Conservation (phyloP, 2,113 vertebrate species). For the Melierax canorus region DNA sequence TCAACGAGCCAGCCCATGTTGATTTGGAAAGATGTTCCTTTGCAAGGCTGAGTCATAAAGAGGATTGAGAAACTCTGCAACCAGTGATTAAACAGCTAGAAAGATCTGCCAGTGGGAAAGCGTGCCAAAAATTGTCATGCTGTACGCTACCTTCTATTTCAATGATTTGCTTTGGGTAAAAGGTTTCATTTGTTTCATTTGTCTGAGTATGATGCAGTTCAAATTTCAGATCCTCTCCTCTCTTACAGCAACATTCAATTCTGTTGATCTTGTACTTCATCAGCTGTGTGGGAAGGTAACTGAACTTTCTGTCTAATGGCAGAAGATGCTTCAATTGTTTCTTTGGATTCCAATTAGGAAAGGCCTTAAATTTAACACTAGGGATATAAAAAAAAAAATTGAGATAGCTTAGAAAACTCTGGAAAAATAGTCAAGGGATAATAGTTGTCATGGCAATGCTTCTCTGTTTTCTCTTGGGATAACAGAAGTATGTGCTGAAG, state of each 20-base stretch:
- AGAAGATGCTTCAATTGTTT: not conserved
- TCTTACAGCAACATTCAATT: not conserved
- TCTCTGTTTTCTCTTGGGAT: not conserved
- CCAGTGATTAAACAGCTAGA: not conserved
- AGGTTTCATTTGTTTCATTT: slow-evolving; percentile 1
- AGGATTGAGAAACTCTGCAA: slow-evolving; percentile 5
- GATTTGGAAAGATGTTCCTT: slow-evolving; percentile 18
- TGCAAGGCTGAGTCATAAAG: slow-evolving; percentile 35
- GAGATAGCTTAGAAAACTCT: not conserved
- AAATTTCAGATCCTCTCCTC: not conserved
- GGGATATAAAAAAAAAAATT: not conserved
- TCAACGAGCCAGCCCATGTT: not conserved
- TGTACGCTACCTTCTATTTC: not conserved
- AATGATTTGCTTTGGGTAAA: not conserved
- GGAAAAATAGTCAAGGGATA: not conserved
- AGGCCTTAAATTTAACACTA: not conserved
- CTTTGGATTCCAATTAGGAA: not conserved
- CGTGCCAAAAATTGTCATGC: not conserved
- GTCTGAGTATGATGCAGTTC: not conserved
- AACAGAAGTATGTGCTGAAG: not conserved
- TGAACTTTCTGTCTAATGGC: not conserved
- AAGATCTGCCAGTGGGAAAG: not conserved
- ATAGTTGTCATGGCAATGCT: not conserved
- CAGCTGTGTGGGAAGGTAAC: not conserved
- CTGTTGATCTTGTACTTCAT: not conserved